Evolutionary conservation across 2,797 vertebrate species (phyloP).

Genomic region (Morelia viridis): DNA sequence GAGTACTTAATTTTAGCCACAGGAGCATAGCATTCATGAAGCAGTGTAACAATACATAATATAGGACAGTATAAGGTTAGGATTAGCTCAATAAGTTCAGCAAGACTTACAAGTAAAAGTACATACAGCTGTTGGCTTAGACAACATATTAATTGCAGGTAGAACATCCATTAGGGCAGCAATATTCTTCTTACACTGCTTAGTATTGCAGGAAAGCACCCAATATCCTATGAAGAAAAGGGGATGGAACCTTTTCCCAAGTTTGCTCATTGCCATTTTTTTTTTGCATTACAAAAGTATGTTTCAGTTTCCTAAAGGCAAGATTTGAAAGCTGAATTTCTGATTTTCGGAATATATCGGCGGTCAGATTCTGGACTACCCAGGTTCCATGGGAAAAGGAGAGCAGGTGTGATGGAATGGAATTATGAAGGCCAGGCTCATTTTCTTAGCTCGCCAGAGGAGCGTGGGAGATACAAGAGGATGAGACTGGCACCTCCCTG

Average conservation of each 20-base stretch:
- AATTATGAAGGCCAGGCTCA: too few species aligned
- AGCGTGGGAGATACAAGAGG: too few species aligned
- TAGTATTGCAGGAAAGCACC: not conserved
- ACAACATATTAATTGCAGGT: not conserved
- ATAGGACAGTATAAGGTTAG: not conserved
- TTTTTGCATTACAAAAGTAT: not conserved
- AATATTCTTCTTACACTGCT: not conserved
- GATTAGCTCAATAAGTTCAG: not conserved
- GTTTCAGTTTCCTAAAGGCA: not conserved
- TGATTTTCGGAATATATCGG: not conserved
- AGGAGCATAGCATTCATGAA: not conserved
- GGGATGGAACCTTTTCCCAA: not conserved
- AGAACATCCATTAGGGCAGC: not conserved
- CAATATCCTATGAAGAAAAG: not conserved
- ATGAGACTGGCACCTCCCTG: too few species aligned
- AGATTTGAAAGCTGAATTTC: not conserved
- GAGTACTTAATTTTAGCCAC: not conserved
- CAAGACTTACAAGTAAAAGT: not conserved
- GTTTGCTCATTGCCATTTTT: too few species aligned
- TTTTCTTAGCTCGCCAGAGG: too few species aligned
- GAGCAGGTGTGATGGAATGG: not conserved
- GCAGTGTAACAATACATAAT: not conserved
- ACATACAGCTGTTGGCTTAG: not conserved
- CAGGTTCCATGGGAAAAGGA: not conserved
- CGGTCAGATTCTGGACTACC: not conserved